These are phyloP conservation scores for Apotomis turbidana DNA, from an alignment of 2,888 invertebrate genomes.

Conservation along the genomic window DNA sequence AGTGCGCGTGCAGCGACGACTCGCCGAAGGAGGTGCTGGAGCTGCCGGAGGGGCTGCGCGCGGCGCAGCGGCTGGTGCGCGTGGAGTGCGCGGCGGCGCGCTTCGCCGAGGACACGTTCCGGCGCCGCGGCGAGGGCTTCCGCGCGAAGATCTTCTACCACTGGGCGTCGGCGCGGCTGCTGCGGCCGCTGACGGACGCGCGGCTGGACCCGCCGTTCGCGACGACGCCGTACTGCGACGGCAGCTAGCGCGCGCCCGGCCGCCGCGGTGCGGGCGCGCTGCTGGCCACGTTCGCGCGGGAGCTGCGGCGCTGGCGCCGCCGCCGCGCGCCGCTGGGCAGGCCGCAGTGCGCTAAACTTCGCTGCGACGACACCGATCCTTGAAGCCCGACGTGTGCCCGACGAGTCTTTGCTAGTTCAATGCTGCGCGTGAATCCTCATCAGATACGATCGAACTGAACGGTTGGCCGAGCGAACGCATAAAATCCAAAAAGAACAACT, in stretches of 20 bases:
- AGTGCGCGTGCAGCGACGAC: conserved; percentile 3
- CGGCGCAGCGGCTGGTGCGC: conserved; percentile 20
- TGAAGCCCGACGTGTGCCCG: no score
- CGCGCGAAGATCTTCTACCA: conserved; percentile 51
- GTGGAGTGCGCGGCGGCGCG: conserved; percentile 44
- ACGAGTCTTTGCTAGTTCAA: no score
- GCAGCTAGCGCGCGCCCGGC: conserved; percentile 27
- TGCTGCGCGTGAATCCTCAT: no score
- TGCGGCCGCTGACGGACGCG: conserved; percentile 19
- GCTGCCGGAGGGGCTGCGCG: conserved; percentile 14
- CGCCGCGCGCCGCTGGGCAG: not conserved
- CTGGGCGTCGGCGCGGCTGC: conserved; percentile 45
- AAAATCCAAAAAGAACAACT: no score
- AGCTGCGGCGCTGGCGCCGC: conserved; percentile 24
- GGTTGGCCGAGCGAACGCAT: no score
- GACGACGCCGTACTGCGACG: conserved; percentile 24
- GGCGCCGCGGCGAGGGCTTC: conserved; percentile 51
- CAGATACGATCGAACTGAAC: no score
- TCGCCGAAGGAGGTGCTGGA: not conserved
- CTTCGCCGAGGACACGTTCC: conserved; percentile 46
- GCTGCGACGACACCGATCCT: no score
- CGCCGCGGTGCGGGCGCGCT: conserved; percentile 17
- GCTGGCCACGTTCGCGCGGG: conserved; percentile 16
- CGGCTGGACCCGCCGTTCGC: conserved; percentile 24
- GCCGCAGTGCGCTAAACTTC: no score